Base-by-base conservation (phyloP, 1,140 invertebrate genomes). In the Heliconius himera region DNA sequence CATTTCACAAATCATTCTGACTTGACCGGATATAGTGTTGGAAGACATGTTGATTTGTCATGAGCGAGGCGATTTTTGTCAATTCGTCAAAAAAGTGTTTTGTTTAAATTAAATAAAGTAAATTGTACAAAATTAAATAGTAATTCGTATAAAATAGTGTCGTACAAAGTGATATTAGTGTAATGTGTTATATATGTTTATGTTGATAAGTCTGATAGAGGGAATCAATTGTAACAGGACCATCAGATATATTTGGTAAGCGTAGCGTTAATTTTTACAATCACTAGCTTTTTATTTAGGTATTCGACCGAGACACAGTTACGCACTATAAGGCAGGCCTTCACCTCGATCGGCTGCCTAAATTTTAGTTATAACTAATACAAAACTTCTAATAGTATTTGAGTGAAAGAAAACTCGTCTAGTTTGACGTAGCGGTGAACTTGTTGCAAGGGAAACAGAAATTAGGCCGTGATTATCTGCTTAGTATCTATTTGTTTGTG, bases 11-110 rank as follows among this genome's bases (percentile, higher is more conserved):
- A 41, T 66, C 60, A 66, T 66, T 66, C 60, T 70, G 79, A 73
- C 36, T 87, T 86, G 87, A 92, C 90, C 91, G 91, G 91, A 91
- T 89, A 85, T 89, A 81, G 85, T 87, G 87, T 89, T 88, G 91
- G 91, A 91, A 81, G 93, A 94, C 93, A 94, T 94, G 90, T 94
- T 94, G 91, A 93, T 91, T 92, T 91, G 91, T 93, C 91, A 93
- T 88, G 89, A 92, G 87, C 89, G 85, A 91, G 90, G 88, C 88
- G 87, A 90, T 88, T 89, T 85, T 90, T 93, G 91, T 93, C 92
- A 94, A 92, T 90, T 94, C 91, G 87, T 93, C 90, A 90, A 91
- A 92, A 51, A 92, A 93, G 85, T 92, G 88, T 94, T 92, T 91
- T 94, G 91, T 93, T 92, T 94, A 89, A 90, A 90, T 83, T 51